phyloP scores from a whole-genome alignment of 2,113 vertebrate genomes.

The Coreoperca whiteheadi region DNA sequence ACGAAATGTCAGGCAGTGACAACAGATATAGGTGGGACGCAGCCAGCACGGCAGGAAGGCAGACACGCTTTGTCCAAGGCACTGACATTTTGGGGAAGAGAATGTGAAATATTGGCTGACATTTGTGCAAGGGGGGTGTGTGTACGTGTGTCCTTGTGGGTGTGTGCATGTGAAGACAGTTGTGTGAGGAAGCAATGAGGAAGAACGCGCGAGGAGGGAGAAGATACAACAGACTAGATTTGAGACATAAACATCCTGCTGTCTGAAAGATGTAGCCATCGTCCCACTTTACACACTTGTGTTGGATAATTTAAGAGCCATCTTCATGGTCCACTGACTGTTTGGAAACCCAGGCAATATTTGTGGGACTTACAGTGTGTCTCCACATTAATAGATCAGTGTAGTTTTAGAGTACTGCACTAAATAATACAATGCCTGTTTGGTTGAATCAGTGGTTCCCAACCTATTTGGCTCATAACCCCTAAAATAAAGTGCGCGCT shows the following conservation, averaged over 20 bases:
- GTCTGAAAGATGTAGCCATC: constrained; percentile 26
- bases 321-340: constrained; percentile 22
- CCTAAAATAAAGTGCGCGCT: not conserved
- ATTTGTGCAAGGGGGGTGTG: constrained; percentile 66
- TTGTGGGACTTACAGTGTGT: not conserved
- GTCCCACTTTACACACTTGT: constrained; percentile 28
- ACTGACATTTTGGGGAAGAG: constrained; percentile 77
- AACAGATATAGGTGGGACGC: constrained; percentile 51
- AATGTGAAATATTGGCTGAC: constrained; percentile 76
- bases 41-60: constrained; percentile 31
- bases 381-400: not conserved
- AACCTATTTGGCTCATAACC: not conserved
- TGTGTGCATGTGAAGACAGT: constrained; percentile 26
- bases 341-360: constrained; percentile 22
- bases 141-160: not conserved
- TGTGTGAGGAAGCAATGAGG: constrained; percentile 42
- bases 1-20: constrained; percentile 67
- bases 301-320: constrained; percentile 40
- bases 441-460: not conserved
- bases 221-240: constrained; percentile 34
- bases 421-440: not conserved
- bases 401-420: not conserved
- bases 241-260: constrained; percentile 33
- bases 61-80: constrained; percentile 60
- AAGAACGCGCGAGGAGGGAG: constrained; percentile 32